These are phyloP conservation scores for Brenthis daphne DNA, from an alignment of 2,888 invertebrate species.

Conservation along the genomic window DNA sequence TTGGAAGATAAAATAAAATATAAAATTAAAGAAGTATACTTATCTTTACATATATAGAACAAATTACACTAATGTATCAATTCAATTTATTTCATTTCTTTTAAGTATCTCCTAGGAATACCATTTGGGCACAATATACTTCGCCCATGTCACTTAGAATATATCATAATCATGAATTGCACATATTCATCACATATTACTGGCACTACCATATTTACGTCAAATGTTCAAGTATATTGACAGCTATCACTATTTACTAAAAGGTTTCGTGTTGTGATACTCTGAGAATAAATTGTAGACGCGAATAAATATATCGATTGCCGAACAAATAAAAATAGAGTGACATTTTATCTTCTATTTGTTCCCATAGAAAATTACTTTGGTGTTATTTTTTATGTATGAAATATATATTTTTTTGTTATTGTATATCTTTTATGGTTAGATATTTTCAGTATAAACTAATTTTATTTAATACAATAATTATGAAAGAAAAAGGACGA, in stretches of 20 bases:
- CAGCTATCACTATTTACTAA: constrained; percentile 13
- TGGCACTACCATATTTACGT: constrained; percentile 1
- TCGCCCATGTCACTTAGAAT: too few species aligned
- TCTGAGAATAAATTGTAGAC: constrained; percentile 2
- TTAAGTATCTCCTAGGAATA: too few species aligned
- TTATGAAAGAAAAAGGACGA: too few species aligned
- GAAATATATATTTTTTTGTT: not conserved
- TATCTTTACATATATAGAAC: too few species aligned
- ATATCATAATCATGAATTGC: not conserved
- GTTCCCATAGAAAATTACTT: not conserved
- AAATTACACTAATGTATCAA: too few species aligned
- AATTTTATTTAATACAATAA: too few species aligned
- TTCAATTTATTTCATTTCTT: too few species aligned
- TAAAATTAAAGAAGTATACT: too few species aligned
- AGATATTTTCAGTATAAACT: too few species aligned
- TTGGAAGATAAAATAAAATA: too few species aligned
- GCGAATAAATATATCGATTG: constrained; percentile 17
- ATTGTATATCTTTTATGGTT: not conserved
- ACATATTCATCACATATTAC: not conserved
- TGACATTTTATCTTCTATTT: not conserved
- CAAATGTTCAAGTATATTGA: constrained; percentile 8
- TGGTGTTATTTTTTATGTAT: not conserved
- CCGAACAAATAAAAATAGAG: constrained; percentile 1
- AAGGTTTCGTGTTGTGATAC: constrained; percentile 7
- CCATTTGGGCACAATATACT: too few species aligned